Conservation (phyloP, 2,113 vertebrate genomes). For the Symphodus melops region DNA sequence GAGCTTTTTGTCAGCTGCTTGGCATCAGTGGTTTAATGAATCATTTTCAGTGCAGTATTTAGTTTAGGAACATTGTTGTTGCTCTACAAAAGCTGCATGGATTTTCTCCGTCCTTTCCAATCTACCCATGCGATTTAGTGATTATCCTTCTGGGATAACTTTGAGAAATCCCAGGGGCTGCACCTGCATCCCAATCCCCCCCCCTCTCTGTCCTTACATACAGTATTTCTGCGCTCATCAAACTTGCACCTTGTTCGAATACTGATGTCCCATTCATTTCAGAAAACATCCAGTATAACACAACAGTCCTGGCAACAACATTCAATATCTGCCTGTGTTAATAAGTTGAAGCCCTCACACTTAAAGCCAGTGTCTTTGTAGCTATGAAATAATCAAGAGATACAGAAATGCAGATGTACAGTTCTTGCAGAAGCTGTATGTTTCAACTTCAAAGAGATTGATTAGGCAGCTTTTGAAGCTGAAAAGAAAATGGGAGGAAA, state of each 20-base stretch:
- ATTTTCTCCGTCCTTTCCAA: no score
- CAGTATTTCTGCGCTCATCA: background rate
- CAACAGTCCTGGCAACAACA: background rate
- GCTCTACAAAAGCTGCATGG: no score
- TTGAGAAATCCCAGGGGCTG: no score
- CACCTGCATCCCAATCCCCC: no score
- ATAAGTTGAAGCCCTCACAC: background rate
- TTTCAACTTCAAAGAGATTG: conserved; percentile 17
- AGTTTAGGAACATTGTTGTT: no score
- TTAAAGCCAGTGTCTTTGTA: background rate
- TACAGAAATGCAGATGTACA: conserved; percentile 1
- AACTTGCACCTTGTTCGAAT: background rate
- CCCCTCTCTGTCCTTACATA: no score
- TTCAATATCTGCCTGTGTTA: background rate
- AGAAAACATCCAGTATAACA: background rate
- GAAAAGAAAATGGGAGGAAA: background rate
- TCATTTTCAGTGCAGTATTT: no score
- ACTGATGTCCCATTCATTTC: background rate
- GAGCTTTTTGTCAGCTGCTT: no score
- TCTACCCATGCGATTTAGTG: no score
- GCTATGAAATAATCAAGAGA: background rate
- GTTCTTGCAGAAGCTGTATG: conserved; percentile 3
- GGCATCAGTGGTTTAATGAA: no score
- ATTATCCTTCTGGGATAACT: no score
- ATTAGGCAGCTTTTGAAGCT: background rate